Conservation (phyloP, 2,888 invertebrate genomes). For the Pardosa pseudoannulata region DNA sequence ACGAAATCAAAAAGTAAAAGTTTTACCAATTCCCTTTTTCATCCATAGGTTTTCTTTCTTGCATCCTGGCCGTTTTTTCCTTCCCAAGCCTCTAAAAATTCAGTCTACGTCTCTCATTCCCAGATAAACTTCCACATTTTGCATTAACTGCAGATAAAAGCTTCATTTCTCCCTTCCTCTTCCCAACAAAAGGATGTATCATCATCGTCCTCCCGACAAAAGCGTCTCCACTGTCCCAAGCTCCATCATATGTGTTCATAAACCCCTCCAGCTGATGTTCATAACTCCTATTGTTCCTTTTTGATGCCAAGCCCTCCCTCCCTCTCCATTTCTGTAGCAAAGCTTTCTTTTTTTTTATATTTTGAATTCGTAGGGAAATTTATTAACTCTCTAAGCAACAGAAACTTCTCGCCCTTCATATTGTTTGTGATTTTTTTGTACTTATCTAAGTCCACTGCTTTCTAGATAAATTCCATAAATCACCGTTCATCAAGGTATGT, state of each 20-base stretch:
- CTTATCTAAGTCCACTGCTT: not conserved
- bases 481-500: not conserved
- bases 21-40: too few relatives aligned
- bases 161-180: constrained; percentile 22
- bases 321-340: constrained; percentile 50
- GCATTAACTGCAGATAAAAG: constrained; percentile 49
- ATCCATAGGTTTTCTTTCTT: too few relatives aligned
- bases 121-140: constrained; percentile 40
- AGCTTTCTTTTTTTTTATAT: too few relatives aligned
- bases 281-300: constrained; percentile 64
- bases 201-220: constrained; percentile 40
- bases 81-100: not conserved
- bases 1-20: too few relatives aligned
- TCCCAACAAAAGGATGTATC: constrained; percentile 38
- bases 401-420: too few relatives aligned
- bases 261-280: constrained; percentile 70
- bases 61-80: not conserved
- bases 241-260: constrained; percentile 45
- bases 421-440: not conserved
- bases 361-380: constrained; percentile 14
- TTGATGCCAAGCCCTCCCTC: constrained; percentile 16
- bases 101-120: constrained; percentile 10
- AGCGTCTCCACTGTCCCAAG: constrained; percentile 23
- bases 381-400: constrained; percentile 2
- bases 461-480: not conserved